Base-by-base conservation (phyloP, 2,888 invertebrate genomes). In the Trissolcus japonicus region DNA sequence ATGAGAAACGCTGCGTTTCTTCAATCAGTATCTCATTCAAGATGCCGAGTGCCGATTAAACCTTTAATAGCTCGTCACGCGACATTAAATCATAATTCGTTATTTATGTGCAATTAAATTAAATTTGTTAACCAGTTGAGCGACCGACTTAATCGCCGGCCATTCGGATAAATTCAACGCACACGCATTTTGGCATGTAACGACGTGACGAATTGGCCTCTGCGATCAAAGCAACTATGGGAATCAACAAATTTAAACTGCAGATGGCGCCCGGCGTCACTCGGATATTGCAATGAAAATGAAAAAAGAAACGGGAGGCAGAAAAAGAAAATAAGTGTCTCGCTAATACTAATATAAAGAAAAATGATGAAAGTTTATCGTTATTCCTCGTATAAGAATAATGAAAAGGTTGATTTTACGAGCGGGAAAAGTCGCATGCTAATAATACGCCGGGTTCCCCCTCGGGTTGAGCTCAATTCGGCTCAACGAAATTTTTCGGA, bases 11-110 rank as follows among this genome's bases (percentile, higher is more conserved):
- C 60, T 65, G 65, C 60, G 53, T 55, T 73, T 66, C 72, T 75
- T 69, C 54, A 57, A 68, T 75, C 76, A 53, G 55, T 35, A 65
- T 69, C 59, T 55, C 50, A 59, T 59, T 48, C 41, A 35, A 69
- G 63, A 69, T 76, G 59, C 50, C 41, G 57, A 75, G 59, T 7
- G 40, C 55, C 63, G 69, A 69, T 76, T 69, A 62, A 40, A n/a
- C 16, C 51, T 50, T 35, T 61, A 53, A 59, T 68, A 63, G 62
- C 67, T 60, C 43, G 71, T 69, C 75, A 63, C 69, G 59, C 59
- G 69, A 76, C 54, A 76, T 69, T 65, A 73, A 73, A 72, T 57
- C 63, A 63, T 71, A 63, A 71, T 63, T 63, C 53, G 56, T 71
- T 63, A 71, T 71, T 71, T 55, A 62, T 56, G 69, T 61, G 41